phyloP scores from a whole-genome alignment of 2,888 invertebrate species.

The Melinaea marsaeus region DNA sequence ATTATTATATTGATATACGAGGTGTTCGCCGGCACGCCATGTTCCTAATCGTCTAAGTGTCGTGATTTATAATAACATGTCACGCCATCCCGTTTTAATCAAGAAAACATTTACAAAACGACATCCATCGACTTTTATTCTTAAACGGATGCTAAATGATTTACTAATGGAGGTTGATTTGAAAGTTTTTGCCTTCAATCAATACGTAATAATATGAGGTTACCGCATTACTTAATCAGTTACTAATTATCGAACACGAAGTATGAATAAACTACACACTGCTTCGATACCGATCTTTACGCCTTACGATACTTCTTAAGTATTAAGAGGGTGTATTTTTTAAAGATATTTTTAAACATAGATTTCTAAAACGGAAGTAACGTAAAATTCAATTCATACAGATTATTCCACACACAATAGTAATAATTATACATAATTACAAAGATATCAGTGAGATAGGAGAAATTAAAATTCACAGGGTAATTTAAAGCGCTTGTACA shows the following conservation, averaged over 20 bases:
- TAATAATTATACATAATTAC: background rate
- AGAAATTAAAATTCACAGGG: slow-evolving; percentile 11
- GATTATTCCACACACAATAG: background rate
- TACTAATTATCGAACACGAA: no score
- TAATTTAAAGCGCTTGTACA: slow-evolving; percentile 20
- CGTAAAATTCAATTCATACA: background rate
- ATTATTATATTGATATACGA: slow-evolving; percentile 17
- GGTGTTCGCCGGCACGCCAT: slow-evolving; percentile 9
- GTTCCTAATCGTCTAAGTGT: no score
- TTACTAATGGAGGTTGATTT: background rate
- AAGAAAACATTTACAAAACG: no score
- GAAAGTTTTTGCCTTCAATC: no score
- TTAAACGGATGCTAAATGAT: background rate
- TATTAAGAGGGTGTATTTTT: no score
- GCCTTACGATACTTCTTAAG: no score
- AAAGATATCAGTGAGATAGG: background rate
- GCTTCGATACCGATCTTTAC: no score
- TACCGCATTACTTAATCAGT: no score
- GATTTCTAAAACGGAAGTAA: background rate
- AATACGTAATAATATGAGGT: no score
- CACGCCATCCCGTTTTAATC: slow-evolving; percentile 1
- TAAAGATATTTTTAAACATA: no score
- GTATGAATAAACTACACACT: no score
- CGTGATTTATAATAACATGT: slow-evolving; percentile 10
- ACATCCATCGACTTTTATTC: no score